Evolutionary conservation across 2,113 vertebrate species (phyloP).

Genomic region (Corynorhinus townsendii): DNA sequence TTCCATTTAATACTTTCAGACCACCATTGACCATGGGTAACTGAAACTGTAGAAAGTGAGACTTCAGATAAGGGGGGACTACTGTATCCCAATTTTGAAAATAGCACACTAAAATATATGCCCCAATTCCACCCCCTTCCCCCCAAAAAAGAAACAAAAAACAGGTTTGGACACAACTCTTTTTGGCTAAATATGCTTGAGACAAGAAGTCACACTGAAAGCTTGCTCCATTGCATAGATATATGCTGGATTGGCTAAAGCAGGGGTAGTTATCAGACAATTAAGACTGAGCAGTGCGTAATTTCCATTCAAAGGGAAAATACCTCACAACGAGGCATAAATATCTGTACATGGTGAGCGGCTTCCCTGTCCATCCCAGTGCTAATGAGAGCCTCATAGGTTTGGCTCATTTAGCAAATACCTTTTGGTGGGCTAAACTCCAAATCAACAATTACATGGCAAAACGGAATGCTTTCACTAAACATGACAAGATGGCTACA

Average conservation of each 20-base stretch:
- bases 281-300: background rate
- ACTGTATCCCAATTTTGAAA: background rate
- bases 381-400: background rate
- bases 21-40: background rate
- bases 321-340: background rate
- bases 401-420: constrained; percentile 44
- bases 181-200: background rate
- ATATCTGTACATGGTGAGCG: background rate
- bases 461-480: background rate
- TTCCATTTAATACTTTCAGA: background rate
- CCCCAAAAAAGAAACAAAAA: background rate
- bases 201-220: background rate
- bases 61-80: background rate
- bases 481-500: background rate
- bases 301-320: background rate
- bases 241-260: background rate
- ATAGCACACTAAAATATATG: background rate
- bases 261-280: background rate
- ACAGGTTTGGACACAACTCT: background rate
- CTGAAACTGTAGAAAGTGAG: background rate
- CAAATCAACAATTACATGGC: background rate
- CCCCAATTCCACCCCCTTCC: fast-evolving
- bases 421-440: background rate
- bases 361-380: background rate
- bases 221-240: background rate